phyloP scores from a whole-genome alignment of 2,113 vertebrate genomes.

The Eubucco bourcierii region DNA sequence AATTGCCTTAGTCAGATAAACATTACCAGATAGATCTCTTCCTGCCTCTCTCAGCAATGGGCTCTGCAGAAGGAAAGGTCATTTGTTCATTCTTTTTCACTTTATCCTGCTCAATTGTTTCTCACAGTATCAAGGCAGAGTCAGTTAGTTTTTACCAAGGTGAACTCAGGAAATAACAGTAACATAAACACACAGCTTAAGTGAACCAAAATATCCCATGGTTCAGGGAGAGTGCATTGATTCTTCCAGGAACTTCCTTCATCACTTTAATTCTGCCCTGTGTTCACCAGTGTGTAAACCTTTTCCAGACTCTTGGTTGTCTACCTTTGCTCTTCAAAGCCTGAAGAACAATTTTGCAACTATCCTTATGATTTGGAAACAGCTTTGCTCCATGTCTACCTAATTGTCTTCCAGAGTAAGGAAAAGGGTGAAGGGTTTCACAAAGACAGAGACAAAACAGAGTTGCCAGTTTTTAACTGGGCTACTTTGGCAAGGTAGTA shows the following conservation, averaged over 20 bases:
- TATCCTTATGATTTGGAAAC: background rate
- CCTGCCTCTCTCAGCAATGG: constrained; percentile 40
- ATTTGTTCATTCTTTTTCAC: constrained; percentile 35
- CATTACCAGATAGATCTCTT: constrained; percentile 61
- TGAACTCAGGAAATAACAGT: constrained; percentile 33
- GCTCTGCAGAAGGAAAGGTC: constrained; percentile 51
- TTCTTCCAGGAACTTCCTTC: constrained; percentile 19
- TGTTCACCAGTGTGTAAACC: background rate
- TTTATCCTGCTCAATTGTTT: constrained; percentile 40
- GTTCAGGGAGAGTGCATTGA: background rate
- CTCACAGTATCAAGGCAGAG: constrained; percentile 3
- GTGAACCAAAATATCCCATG: background rate
- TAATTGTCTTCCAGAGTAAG: background rate
- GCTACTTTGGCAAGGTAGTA: background rate
- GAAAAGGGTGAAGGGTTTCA: background rate
- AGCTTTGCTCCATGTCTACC: background rate
- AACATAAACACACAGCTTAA: constrained; percentile 32
- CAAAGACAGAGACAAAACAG: background rate
- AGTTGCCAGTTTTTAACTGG: background rate
- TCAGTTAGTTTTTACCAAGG: constrained; percentile 23
- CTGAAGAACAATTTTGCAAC: background rate
- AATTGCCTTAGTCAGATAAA: constrained; percentile 66
- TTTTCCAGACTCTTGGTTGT: background rate
- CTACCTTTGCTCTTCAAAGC: background rate
- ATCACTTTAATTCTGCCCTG: background rate